Base-by-base conservation (phyloP, 2,797 vertebrate species). In the Limosa lapponica region DNA sequence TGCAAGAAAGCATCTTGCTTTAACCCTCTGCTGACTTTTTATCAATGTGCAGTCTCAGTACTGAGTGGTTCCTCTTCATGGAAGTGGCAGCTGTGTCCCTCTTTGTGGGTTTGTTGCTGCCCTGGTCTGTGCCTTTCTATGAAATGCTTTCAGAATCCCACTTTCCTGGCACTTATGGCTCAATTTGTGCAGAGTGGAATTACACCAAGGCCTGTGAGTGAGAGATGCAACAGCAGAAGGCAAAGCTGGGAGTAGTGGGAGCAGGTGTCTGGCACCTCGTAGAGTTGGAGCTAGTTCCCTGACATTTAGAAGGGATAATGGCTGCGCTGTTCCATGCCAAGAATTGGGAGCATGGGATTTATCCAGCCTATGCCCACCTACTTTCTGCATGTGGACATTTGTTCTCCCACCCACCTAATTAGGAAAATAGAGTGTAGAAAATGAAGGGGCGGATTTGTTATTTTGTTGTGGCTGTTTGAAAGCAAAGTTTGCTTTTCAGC, bases 241-340 rank as follows among this genome's bases (percentile, higher is more conserved):
- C 95, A 81, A 90, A 81, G 92, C 95, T 95, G 95, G 93, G 93
- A 96, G 88, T 92, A 65, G 92, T 81, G 96, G 96, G 96, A 98
- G 96, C 98, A 98, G 98, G 98, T 98, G 98, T 97, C 98, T 98
- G 98, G 98, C 97, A 61, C 96, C 91, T 96, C 93, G 14, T 61
- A 64, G 90, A 95, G 94, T 86, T 97, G 97, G 97, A 98, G 90
- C 90, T 34, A 32, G 91, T 96, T 97, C 95, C 96, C 95, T 98
- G 98, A 98, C 98, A 98, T 98, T 98, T 97, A 96, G 95, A 97
- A 97, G 91, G 95, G 97, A 97, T 97, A 97, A 97, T 93, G 95
- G 96, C 92, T 96, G 88, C 4, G 55, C 4, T 20, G n/a, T 62
- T 97, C 83, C 82, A 95, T 98, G 98, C 98, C 98, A 98, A 98